Conservation (phyloP, 1,140 invertebrate species). For the Tenebrio molitor region DNA sequence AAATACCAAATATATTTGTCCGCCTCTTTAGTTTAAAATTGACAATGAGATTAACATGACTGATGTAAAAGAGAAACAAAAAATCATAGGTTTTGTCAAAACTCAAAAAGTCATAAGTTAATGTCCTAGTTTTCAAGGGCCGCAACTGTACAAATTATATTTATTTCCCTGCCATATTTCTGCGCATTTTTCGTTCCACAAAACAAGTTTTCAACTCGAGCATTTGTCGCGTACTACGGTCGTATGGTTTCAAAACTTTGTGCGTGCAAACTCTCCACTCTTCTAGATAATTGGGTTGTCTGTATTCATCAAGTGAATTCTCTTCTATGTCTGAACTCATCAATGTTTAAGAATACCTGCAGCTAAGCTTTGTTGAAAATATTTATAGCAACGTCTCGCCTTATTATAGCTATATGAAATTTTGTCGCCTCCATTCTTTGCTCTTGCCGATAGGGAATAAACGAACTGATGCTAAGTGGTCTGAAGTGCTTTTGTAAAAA, state of each 20-base stretch:
- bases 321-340: slow-evolving; percentile 21
- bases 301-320: slow-evolving; percentile 31
- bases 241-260: background rate
- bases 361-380: slow-evolving; percentile 21
- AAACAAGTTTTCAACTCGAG: no score
- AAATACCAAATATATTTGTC: no score
- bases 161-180: no score
- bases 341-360: slow-evolving; percentile 29
- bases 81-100: no score
- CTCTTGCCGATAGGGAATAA: background rate
- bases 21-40: no score
- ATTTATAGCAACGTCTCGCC: background rate
- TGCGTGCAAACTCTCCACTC: slow-evolving; percentile 8
- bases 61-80: no score
- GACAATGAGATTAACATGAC: no score
- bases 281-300: slow-evolving; percentile 27
- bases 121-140: no score
- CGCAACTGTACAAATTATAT: no score
- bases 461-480: slow-evolving; percentile 3
- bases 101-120: no score
- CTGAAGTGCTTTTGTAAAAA: background rate
- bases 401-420: slow-evolving; percentile 20
- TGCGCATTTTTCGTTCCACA: no score
- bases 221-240: no score
- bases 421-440: slow-evolving; percentile 10